phyloP scores from a whole-genome alignment of 2,888 invertebrate species.

The Ornithoptera priamus region DNA sequence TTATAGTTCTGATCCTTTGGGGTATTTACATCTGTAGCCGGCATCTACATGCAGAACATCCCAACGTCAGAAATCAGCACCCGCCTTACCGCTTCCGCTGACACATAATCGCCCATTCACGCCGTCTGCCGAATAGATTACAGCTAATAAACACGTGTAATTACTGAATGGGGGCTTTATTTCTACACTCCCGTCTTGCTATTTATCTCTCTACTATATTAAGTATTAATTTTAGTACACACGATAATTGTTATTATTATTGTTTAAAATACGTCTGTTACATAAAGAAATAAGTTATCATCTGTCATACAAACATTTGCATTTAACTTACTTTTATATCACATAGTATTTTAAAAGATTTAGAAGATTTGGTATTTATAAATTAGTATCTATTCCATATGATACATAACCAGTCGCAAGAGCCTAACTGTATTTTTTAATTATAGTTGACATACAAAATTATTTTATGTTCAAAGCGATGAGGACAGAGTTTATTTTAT shows the following conservation, averaged over 20 bases:
- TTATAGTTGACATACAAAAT: too few species aligned
- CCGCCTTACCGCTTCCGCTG: slow-evolving; percentile 7
- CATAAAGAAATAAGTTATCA: too few species aligned
- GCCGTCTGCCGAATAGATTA: slow-evolving; percentile 29
- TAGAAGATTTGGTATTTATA: too few species aligned
- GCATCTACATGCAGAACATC: background rate
- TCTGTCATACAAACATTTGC: too few species aligned
- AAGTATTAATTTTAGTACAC: too few species aligned
- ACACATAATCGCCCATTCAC: slow-evolving; percentile 27
- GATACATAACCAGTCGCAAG: too few species aligned
- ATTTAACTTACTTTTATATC: too few species aligned
- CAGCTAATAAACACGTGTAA: slow-evolving; percentile 33
- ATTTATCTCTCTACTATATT: background rate
- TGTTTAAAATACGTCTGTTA: background rate
- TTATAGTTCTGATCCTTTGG: background rate
- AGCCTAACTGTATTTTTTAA: too few species aligned
- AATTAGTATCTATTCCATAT: too few species aligned
- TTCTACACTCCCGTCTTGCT: background rate
- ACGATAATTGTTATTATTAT: background rate
- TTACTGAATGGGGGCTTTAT: slow-evolving; percentile 30
- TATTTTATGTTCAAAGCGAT: too few species aligned
- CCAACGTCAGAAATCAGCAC: background rate
- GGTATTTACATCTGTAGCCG: background rate
- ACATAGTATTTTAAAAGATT: too few species aligned
- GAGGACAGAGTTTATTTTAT: too few species aligned